Percentiles rank a stretch among this genome's conserved stretches.
Evolutionary conservation across 2,113 vertebrate genomes (phyloP).

Genomic region (Salvelinus namaycush): DNA sequence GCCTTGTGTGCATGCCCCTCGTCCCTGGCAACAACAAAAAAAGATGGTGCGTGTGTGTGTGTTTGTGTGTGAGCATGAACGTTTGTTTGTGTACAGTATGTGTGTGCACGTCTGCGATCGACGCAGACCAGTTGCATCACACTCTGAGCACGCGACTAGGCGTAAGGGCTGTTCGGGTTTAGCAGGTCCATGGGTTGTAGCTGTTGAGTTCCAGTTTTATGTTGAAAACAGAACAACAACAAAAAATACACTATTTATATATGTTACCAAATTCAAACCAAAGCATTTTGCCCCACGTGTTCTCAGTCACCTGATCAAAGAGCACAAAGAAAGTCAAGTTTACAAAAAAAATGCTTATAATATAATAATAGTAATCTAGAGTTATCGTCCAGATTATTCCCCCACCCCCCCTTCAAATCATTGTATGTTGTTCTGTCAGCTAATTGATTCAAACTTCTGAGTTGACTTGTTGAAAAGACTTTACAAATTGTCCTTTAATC

Average conservation of each 20-base stretch:
- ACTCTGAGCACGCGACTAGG: conserved; percentile 12
- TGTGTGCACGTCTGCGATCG: background rate
- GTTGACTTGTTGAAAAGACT: conserved; percentile 9
- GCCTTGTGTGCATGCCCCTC: background rate
- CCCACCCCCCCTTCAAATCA: conserved; percentile 30
- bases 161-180: conserved; percentile 19
- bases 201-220: conserved; percentile 31
- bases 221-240: conserved; percentile 17
- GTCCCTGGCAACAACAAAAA: background rate
- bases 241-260: conserved; percentile 13
- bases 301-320: conserved; percentile 46
- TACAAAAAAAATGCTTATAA: conserved; percentile 44
- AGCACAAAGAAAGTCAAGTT: conserved; percentile 70
- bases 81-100: conserved; percentile 21
- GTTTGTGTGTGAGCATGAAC: conserved; percentile 29
- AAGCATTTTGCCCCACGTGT: conserved; percentile 55
- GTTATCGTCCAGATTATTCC: background rate
- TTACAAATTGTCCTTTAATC: conserved; percentile 18
- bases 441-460: conserved; percentile 14
- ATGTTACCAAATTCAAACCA: conserved; percentile 54
- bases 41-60: conserved; percentile 3
- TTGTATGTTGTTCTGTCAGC: conserved; percentile 53
- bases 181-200: conserved; percentile 43
- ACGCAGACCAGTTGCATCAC: conserved; percentile 1
- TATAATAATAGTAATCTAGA: background rate